These are phyloP conservation scores for Hylaeus volcanicus DNA, from an alignment of 1,140 invertebrate genomes.

Conservation along the genomic window DNA sequence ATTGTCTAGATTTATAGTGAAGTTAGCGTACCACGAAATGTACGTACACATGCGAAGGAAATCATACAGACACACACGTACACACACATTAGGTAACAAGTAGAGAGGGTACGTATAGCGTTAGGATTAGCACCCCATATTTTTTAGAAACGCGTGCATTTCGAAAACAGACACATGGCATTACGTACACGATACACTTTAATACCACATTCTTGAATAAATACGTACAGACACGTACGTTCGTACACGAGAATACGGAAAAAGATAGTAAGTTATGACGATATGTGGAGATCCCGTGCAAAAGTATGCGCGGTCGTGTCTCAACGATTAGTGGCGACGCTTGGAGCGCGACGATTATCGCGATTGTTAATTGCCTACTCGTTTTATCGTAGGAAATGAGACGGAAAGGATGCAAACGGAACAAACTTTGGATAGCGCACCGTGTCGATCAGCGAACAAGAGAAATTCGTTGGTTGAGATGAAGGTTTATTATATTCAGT, in stretches of 20 bases:
- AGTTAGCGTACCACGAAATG: conserved; percentile 54
- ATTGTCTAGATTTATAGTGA: conserved; percentile 70
- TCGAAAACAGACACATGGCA: background rate
- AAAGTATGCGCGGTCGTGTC: background rate
- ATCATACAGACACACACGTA: background rate
- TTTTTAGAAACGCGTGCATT: conserved; percentile 43
- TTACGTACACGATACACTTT: background rate
- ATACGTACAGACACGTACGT: too few relatives aligned
- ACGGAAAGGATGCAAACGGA: background rate
- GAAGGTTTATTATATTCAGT: background rate
- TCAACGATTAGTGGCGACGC: background rate
- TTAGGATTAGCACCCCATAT: conserved; percentile 33
- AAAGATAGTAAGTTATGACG: background rate
- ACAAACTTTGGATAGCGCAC: background rate
- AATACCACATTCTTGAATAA: background rate
- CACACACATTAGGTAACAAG: conserved; percentile 13
- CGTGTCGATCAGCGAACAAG: background rate
- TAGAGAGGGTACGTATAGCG: conserved; percentile 42
- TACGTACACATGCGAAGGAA: conserved; percentile 24
- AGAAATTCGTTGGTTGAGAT: background rate
- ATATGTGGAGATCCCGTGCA: background rate
- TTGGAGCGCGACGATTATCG: conserved; percentile 11
- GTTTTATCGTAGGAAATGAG: conserved; percentile 18
- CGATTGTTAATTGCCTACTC: conserved; percentile 36
- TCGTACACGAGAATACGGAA: background rate